Percentiles rank a stretch among this genome's conserved stretches.
Conservation (phyloP, 1,140 invertebrate species). For the Harlomillsia oculata region DNA sequence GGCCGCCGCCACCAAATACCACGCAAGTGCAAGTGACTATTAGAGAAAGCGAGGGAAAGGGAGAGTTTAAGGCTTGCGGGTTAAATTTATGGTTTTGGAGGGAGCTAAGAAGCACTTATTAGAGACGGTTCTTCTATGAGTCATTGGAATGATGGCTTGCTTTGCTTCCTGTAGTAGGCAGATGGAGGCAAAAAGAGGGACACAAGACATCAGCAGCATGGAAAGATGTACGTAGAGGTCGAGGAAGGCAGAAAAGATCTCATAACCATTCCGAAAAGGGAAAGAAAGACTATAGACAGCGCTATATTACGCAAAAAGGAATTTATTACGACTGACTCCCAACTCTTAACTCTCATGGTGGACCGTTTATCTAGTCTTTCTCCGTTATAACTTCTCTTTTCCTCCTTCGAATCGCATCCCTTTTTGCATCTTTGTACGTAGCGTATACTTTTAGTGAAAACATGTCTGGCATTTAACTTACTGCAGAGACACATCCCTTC, state of each 20-base stretch:
- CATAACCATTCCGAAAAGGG: conserved; percentile 15
- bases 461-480: conserved; percentile 11
- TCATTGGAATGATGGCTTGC: conserved; percentile 17
- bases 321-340: conserved; percentile 10
- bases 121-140: conserved; percentile 12
- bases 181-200: conserved; percentile 1
- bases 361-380: conserved; percentile 10
- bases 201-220: too few species aligned
- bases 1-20: too few species aligned
- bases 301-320: conserved; percentile 9
- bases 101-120: conserved; percentile 15
- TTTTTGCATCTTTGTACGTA: background rate
- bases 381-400: background rate
- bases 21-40: background rate
- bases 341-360: too few species aligned
- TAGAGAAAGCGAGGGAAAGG: background rate
- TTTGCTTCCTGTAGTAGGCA: conserved; percentile 17
- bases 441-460: background rate
- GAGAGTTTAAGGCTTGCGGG: background rate
- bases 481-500: background rate
- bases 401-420: background rate
- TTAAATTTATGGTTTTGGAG: too few species aligned
- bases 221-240: background rate
- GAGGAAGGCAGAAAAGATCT: conserved; percentile 1
- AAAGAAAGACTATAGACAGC: too few species aligned